These are phyloP conservation scores for Rhagium mordax DNA, from an alignment of 2,888 invertebrate species.

Conservation along the genomic window DNA sequence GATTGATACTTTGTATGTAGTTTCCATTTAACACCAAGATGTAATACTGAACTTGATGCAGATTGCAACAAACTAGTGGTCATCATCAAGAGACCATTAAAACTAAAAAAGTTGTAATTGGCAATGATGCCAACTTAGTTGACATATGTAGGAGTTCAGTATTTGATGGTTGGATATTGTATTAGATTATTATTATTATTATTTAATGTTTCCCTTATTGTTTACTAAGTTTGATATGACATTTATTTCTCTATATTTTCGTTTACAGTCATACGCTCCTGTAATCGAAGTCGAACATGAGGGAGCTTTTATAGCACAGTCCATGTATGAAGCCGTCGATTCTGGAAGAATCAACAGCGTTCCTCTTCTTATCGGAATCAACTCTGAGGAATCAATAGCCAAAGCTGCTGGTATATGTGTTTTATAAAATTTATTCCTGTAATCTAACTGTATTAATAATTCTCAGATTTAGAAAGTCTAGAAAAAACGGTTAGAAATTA, in stretches of 20 bases:
- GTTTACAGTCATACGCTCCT: slow-evolving; percentile 13
- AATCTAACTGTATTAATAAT: not conserved
- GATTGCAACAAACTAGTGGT: no score
- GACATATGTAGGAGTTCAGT: no score
- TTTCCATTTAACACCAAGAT: no score
- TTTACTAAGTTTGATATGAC: no score
- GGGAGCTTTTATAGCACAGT: slow-evolving; percentile 45
- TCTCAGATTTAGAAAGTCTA: slow-evolving; percentile 25
- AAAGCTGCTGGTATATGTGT: slow-evolving; percentile 16
- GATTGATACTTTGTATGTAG: no score
- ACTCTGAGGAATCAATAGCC: slow-evolving; percentile 45
- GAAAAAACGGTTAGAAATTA: slow-evolving; percentile 21
- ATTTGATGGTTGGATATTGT: no score
- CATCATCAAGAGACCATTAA: no score
- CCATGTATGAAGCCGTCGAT: slow-evolving; percentile 45
- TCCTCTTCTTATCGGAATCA: slow-evolving; percentile 47
- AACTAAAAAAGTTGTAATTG: no score
- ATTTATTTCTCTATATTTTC: not conserved
- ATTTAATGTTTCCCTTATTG: no score
- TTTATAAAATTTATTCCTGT: not conserved
- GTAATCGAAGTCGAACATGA: slow-evolving; percentile 46
- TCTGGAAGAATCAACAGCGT: slow-evolving; percentile 42
- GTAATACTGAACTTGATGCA: no score
- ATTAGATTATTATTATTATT: no score
- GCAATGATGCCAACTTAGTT: no score